Evolutionary conservation across 2,113 vertebrate genomes (phyloP).

Genomic region (Mastomys natalensis): DNA sequence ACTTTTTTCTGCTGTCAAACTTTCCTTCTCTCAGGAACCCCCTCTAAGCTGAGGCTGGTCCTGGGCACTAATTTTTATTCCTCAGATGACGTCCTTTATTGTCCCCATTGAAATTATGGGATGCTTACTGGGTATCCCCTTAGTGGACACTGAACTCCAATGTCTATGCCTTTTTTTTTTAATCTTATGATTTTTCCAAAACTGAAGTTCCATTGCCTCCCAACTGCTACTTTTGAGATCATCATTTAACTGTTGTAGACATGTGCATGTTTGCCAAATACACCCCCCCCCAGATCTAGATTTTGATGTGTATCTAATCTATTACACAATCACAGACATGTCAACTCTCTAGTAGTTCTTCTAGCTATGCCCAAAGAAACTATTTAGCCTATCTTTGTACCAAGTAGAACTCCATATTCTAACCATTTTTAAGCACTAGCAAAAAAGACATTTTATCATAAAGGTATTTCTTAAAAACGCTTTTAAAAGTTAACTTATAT

Average conservation of each 20-base stretch:
- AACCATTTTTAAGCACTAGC: constrained; percentile 15
- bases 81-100: background rate
- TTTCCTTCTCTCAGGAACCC: too few relatives aligned
- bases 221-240: background rate
- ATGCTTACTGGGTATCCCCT: background rate
- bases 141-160: background rate
- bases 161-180: background rate
- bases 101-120: background rate
- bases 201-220: background rate
- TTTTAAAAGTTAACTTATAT: constrained; percentile 30
- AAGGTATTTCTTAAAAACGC: background rate
- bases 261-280: background rate
- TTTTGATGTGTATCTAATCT: background rate
- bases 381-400: background rate
- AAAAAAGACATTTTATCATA: background rate
- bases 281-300: background rate
- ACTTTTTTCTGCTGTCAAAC: too few relatives aligned
- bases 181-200: background rate
- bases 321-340: background rate
- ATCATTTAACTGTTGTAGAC: background rate
- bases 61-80: background rate
- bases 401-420: background rate
- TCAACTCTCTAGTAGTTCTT: background rate
- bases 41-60: too few relatives aligned
- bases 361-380: background rate